Evolutionary conservation across 2,888 invertebrate species (phyloP).

Genomic region (Drosophila paramelanica): DNA sequence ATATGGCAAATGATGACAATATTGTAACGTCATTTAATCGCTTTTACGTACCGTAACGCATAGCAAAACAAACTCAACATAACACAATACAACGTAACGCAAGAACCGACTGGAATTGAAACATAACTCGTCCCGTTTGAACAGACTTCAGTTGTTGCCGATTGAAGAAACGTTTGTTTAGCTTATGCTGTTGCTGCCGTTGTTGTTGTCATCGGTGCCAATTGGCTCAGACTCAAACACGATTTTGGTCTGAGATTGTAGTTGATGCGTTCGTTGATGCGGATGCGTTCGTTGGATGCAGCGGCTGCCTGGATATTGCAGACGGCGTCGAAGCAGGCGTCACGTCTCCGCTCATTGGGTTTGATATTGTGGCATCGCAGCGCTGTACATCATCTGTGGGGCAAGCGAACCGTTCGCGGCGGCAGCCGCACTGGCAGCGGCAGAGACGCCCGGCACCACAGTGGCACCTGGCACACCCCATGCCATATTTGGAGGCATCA

Average conservation of each 20-base stretch:
- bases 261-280: conserved; percentile 44
- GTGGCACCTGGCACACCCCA: conserved; percentile 86
- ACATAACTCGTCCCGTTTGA: conserved; percentile 12
- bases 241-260: conserved; percentile 41
- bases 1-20: conserved; percentile 15
- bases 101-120: conserved; percentile 36
- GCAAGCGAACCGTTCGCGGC: conserved; percentile 87
- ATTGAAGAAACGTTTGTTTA: conserved; percentile 1
- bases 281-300: conserved; percentile 46
- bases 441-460: conserved; percentile 86
- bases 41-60: conserved; percentile 7
- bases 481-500: conserved; percentile 87
- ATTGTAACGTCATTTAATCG: background rate
- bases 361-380: conserved; percentile 93
- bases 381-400: conserved; percentile 89
- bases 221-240: conserved; percentile 35
- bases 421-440: conserved; percentile 85
- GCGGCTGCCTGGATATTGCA: conserved; percentile 71
- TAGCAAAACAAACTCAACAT: background rate
- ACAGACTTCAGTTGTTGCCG: conserved; percentile 6
- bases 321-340: conserved; percentile 80
- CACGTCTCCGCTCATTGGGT: conserved; percentile 89
- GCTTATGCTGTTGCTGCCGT: conserved; percentile 10
- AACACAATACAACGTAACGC: conserved; percentile 4
- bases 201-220: conserved; percentile 32